phyloP scores from a whole-genome alignment of 2,888 invertebrate genomes.

The Cheilosia soror region DNA sequence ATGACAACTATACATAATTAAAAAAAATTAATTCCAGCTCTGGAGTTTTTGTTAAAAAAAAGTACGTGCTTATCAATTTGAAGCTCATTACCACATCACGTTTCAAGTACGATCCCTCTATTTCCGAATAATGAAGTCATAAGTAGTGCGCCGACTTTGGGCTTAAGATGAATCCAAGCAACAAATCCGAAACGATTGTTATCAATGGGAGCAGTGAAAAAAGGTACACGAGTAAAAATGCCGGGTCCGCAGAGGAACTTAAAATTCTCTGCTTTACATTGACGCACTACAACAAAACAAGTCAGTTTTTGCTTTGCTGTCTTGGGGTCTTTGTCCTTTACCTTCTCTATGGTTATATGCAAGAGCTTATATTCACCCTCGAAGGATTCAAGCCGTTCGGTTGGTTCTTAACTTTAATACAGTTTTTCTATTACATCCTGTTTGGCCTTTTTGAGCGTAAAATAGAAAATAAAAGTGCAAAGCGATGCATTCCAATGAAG shows the following conservation, averaged over 20 bases:
- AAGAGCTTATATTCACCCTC: constrained; percentile 96
- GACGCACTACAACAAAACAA: constrained; percentile 85
- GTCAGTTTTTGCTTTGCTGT: constrained; percentile 91
- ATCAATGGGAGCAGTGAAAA: constrained; percentile 36
- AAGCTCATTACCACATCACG: background rate
- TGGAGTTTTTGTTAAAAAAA: constrained; percentile 6
- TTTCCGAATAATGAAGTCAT: constrained; percentile 24
- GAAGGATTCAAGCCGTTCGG: constrained; percentile 95
- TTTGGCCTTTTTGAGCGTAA: constrained; percentile 90
- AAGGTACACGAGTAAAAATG: constrained; percentile 41
- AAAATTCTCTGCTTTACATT: constrained; percentile 91
- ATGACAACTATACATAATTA: background rate
- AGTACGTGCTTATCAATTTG: constrained; percentile 18
- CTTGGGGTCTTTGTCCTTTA: constrained; percentile 94
- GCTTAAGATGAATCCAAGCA: constrained; percentile 46
- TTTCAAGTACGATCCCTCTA: background rate
- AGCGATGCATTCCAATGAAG: constrained; percentile 91
- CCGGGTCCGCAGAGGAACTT: constrained; percentile 82
- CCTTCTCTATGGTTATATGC: constrained; percentile 94
- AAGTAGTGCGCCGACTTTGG: background rate
- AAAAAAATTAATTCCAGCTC: background rate
- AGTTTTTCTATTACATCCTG: constrained; percentile 93
- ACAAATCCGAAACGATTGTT: constrained; percentile 41
- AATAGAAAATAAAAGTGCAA: constrained; percentile 86
- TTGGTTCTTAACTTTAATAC: constrained; percentile 95